Evolutionary conservation across 2,113 vertebrate species (phyloP).

Genomic region (Thamnaconus septentrionalis): DNA sequence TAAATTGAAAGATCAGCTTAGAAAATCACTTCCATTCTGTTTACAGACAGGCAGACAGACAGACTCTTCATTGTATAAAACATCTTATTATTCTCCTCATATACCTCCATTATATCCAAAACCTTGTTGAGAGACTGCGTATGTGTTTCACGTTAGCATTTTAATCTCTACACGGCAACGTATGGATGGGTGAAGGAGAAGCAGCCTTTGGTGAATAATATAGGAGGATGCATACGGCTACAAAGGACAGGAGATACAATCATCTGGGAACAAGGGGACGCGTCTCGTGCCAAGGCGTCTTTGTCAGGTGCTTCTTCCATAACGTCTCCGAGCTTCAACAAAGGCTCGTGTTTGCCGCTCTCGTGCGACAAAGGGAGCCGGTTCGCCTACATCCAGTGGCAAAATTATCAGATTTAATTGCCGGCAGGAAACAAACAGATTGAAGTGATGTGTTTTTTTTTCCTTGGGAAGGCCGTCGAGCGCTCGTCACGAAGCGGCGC

Average conservation of each 20-base stretch:
- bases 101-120: too few species aligned
- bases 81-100: too few species aligned
- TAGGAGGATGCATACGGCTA: not conserved
- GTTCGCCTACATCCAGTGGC: constrained; percentile 5
- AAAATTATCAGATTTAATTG: constrained; percentile 48
- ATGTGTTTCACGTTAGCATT: too few species aligned
- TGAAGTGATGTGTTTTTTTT: constrained; percentile 15
- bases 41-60: too few species aligned
- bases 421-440: constrained; percentile 33
- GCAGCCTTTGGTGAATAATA: too few species aligned
- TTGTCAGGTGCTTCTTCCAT: not conserved
- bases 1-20: too few species aligned
- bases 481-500: constrained; percentile 7
- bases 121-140: too few species aligned
- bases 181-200: too few species aligned
- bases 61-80: too few species aligned
- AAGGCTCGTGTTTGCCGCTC: constrained; percentile 9
- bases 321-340: constrained; percentile 4
- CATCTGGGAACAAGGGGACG: not conserved
- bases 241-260: not conserved
- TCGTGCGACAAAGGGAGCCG: constrained; percentile 5
- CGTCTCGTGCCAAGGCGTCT: constrained; percentile 1
- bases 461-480: constrained; percentile 14
- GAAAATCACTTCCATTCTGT: too few species aligned
- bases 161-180: too few species aligned